A percentile compares a stretch with the other conserved stretches of the same genome.
phyloP scores from a whole-genome alignment of 2,888 invertebrate genomes.

The Heliconius ethilla region DNA sequence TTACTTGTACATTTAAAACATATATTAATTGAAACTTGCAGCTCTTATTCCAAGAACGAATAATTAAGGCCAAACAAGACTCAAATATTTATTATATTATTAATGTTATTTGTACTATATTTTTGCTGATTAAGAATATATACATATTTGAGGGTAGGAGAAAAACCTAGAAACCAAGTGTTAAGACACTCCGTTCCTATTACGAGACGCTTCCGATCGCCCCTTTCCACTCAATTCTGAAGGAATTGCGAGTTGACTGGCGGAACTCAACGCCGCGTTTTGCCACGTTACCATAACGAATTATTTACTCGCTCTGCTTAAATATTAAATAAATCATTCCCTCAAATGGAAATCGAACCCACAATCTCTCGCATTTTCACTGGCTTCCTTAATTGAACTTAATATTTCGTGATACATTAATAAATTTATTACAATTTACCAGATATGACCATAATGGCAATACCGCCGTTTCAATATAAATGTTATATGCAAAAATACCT shows the following conservation, averaged over 20 bases:
- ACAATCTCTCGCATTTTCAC: neutral
- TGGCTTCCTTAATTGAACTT: neutral
- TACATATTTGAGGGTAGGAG: too few relatives aligned
- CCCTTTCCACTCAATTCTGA: too few relatives aligned
- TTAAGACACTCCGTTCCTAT: too few relatives aligned
- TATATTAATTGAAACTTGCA: neutral
- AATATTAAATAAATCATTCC: neutral
- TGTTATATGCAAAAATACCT: constrained; percentile 12
- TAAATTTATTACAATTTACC: neutral
- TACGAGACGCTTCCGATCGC: too few relatives aligned
- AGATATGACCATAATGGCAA: neutral
- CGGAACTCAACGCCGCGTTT: neutral
- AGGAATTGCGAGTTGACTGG: neutral
- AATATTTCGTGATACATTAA: neutral
- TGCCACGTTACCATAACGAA: neutral
- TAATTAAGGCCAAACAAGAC: neutral
- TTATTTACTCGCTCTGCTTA: too few relatives aligned
- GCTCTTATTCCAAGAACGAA: neutral
- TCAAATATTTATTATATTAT: neutral
- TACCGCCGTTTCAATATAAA: neutral
- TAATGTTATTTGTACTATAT: neutral
- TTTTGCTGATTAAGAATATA: neutral
- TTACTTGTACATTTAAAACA: neutral
- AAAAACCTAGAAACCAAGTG: too few relatives aligned
- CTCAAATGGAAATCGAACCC: neutral